Evolutionary conservation across 2,888 invertebrate species (phyloP).

Genomic region (Diarsia dahlii): DNA sequence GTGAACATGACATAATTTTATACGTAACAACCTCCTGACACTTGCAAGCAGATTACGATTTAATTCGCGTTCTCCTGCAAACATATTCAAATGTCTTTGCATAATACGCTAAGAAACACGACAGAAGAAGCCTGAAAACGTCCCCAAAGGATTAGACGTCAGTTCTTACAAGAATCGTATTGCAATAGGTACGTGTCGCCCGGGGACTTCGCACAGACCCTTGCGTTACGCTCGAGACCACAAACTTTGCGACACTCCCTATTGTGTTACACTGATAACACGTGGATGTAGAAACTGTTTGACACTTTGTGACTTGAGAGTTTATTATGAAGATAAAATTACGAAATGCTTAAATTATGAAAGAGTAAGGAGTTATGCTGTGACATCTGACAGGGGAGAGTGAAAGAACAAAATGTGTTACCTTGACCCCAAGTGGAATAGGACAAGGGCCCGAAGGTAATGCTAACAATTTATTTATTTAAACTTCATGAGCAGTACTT

Average conservation of each 20-base stretch:
- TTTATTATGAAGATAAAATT: neutral
- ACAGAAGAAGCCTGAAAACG: constrained; percentile 39
- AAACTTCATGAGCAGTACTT: neutral
- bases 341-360: neutral
- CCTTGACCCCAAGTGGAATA: no score
- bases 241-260: constrained; percentile 51
- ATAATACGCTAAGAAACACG: neutral
- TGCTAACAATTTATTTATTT: neutral
- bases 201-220: constrained; percentile 35
- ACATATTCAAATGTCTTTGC: neutral
- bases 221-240: constrained; percentile 28
- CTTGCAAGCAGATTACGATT: neutral
- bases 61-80: neutral
- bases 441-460: no score
- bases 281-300: constrained; percentile 18
- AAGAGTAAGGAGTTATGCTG: no score
- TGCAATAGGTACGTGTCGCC: constrained; percentile 31
- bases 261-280: constrained; percentile 41
- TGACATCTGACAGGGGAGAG: no score
- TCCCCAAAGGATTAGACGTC: constrained; percentile 33
- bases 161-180: constrained; percentile 30
- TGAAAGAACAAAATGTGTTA: no score
- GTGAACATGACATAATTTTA: no score
- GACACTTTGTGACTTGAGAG: neutral
- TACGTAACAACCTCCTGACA: neutral